Conservation (phyloP, 2,797 vertebrate genomes). For the Diplodus sargus region DNA sequence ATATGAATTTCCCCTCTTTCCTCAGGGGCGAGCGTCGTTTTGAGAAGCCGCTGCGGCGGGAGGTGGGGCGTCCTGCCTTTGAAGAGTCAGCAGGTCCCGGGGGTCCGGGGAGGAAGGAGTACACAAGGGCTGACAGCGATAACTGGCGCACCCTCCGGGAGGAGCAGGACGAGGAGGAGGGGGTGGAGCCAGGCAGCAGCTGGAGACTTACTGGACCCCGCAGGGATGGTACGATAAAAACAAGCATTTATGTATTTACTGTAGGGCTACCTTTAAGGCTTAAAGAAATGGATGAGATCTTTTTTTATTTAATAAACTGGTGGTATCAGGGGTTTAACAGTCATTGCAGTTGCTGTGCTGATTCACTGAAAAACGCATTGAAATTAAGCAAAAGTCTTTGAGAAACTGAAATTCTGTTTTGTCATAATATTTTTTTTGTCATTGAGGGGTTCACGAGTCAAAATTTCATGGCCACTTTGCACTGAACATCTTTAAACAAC, state of each 20-base stretch:
- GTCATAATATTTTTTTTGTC: background rate
- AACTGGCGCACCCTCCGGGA: constrained; percentile 94
- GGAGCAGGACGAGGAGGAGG: constrained; percentile 90
- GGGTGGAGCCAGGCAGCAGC: constrained; percentile 78
- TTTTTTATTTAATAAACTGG: background rate
- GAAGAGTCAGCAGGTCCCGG: constrained; percentile 82
- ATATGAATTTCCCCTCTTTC: constrained; percentile 32
- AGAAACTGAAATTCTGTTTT: background rate
- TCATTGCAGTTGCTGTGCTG: background rate
- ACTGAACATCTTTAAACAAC: background rate
- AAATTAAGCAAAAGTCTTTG: background rate
- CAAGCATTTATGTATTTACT: background rate
- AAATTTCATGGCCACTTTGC: background rate
- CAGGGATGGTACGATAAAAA: constrained; percentile 83
- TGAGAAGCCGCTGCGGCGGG: constrained; percentile 91
- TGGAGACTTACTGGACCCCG: constrained; percentile 87
- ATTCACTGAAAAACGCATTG: background rate
- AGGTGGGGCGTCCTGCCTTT: constrained; percentile 89
- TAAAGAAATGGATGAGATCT: background rate
- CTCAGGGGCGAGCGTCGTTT: constrained; percentile 91
- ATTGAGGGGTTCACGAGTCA: no score
- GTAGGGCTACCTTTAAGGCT: background rate
- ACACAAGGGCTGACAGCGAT: constrained; percentile 93
- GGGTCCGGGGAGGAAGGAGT: constrained; percentile 87
- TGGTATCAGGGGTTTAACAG: background rate